These are phyloP conservation scores for Campoletis sonorensis DNA, from an alignment of 1,140 invertebrate species.

Conservation along the genomic window DNA sequence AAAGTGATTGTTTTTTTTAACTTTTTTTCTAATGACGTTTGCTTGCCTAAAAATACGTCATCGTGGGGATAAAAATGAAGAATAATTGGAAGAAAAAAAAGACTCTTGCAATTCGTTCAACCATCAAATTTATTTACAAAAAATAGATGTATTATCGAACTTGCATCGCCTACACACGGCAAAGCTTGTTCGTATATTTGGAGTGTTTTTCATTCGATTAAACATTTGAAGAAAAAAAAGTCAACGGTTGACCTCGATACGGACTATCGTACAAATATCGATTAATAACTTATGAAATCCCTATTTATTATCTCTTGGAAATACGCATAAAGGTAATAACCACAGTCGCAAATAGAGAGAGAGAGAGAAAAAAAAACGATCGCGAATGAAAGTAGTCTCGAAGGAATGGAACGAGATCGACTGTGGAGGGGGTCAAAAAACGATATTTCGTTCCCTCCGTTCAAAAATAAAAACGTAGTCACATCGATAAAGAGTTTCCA, in stretches of 20 bases:
- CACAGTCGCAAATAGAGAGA: background rate
- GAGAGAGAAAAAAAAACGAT: constrained; percentile 7
- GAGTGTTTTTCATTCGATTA: background rate
- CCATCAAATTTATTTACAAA: constrained; percentile 44
- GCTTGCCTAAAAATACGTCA: too few species aligned
- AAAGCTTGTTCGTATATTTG: background rate
- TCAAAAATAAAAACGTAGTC: too few species aligned
- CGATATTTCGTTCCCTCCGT: too few species aligned
- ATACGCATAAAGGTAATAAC: too few species aligned
- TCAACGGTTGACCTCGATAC: background rate
- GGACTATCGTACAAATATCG: constrained; percentile 15
- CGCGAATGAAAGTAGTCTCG: background rate
- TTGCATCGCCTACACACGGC: background rate
- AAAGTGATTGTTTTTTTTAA: background rate
- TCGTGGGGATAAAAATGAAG: background rate
- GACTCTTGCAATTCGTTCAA: constrained; percentile 15
- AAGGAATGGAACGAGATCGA: too few species aligned
- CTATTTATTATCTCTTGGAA: background rate
- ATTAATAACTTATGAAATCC: constrained; percentile 28
- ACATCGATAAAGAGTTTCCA: too few species aligned
- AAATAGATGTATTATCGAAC: constrained; percentile 30
- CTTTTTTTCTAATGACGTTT: too few species aligned
- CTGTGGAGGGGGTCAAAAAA: too few species aligned
- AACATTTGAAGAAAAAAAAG: background rate
- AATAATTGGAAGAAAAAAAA: background rate